Base-by-base conservation (phyloP, 2,113 vertebrate genomes). In the Atractosteus spatula region DNA sequence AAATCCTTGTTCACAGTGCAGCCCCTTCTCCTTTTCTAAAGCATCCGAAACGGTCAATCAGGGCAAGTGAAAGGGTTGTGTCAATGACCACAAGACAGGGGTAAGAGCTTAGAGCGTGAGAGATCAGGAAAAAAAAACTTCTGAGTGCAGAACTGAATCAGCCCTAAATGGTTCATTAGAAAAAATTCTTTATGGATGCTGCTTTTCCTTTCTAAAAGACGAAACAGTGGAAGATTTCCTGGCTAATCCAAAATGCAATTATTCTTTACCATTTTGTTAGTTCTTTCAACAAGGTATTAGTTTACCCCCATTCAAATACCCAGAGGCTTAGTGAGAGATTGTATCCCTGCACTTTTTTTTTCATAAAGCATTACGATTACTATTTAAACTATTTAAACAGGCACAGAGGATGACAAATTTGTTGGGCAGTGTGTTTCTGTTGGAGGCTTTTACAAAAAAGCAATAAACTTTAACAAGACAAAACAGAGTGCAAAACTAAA, bases 1-100 rank as follows among this genome's bases (percentile, higher is more conserved):
- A 85, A 89, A 91, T 87, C 81, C 84, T 78, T 75, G 79, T 80
- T 87, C 83, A 83, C 79, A 82, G 83, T 83, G 84, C 78, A 81
- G 83, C 85, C 83, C 82, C 84, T 81, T 86, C 85, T 82, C 78
- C 79, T 71, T 66, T 78, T 85, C 79, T 75, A 70, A 78, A 87
- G 84, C 74, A 66, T 59, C 73, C 81, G 86, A 84, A 90, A 89
- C 78, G 71, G 84, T 87, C 83, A 87, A 85, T 69, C 74, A 59
- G 77, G 54, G n/a, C 75, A 78, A 77, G 82, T 74, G 41, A 81
- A 75, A 43, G 77, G 47, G 76, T 88, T 81, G 83, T 85, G 86
- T 76, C 81, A 86, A 86, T 83, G 83, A 71, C 86, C 86, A 77
- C 81, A 74, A 78, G 82, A 80, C 79, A 78, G 79, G 84, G 81